Percentiles rank a stretch among this genome's conserved stretches.
Conservation (phyloP, 2,797 vertebrate species). For the Hirundo rustica region DNA sequence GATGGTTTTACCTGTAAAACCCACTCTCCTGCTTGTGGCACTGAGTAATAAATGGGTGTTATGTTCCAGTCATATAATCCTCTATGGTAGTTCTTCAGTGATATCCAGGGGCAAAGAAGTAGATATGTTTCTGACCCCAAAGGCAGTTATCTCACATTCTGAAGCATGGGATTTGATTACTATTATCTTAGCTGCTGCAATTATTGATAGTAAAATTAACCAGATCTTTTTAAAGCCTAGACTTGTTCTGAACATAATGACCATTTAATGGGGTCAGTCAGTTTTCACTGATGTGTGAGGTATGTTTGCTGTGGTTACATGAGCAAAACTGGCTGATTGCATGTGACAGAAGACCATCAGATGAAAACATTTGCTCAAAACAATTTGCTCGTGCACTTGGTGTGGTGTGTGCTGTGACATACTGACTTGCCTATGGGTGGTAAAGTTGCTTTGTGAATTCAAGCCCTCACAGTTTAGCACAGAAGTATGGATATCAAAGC, state of each 20-base stretch:
- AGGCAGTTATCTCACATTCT: not conserved
- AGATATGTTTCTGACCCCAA: not conserved
- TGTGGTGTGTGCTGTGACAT: not conserved
- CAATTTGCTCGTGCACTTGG: not conserved
- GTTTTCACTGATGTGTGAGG: not conserved
- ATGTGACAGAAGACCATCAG: not conserved
- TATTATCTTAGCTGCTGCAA: conserved; percentile 19
- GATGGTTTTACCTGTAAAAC: conserved; percentile 14
- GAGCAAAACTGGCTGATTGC: not conserved
- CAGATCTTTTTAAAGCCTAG: not conserved
- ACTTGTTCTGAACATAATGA: not conserved
- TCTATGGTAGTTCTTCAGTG: not conserved
- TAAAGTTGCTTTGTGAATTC: not conserved
- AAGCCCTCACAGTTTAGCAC: not conserved
- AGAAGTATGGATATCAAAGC: not conserved
- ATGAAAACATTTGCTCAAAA: not conserved
- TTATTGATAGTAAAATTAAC: conserved; percentile 45
- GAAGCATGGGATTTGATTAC: conserved; percentile 40
- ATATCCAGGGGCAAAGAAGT: not conserved
- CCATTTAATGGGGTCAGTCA: not conserved
- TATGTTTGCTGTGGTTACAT: not conserved
- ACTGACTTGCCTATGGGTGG: not conserved
- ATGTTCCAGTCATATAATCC: conserved; percentile 5
- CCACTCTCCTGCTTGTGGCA: not conserved
- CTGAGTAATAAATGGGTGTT: conserved; percentile 11